Evolutionary conservation across 2,888 invertebrate genomes (phyloP).

Genomic region (Hypercompe scribonia): DNA sequence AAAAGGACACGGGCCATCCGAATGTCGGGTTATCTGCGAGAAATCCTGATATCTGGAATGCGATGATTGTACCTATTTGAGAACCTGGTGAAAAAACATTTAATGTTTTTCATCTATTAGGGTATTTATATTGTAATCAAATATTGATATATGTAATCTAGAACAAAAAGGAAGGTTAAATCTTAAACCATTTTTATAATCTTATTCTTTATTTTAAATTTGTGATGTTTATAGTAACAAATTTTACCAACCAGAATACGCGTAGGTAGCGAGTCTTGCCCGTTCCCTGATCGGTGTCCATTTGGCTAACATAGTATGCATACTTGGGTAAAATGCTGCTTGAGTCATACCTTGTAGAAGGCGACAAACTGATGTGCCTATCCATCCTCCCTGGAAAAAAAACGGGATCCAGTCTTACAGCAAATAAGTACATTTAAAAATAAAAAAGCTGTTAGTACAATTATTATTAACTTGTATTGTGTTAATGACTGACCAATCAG

Average conservation of each 20-base stretch:
- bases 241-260: constrained; percentile 74
- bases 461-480: no score
- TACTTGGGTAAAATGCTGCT: constrained; percentile 89
- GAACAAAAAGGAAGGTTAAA: not conserved
- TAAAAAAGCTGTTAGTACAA: no score
- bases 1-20: constrained; percentile 90
- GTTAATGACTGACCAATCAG: no score
- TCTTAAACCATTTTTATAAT: not conserved
- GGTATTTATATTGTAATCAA: not conserved
- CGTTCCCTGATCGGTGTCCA: constrained; percentile 90
- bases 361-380: constrained; percentile 88
- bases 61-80: constrained; percentile 90
- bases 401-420: not conserved
- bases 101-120: no score
- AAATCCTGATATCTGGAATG: constrained; percentile 88
- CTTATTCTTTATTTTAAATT: not conserved
- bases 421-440: not conserved
- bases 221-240: not conserved
- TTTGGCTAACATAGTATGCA: constrained; percentile 89
- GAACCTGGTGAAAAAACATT: constrained; percentile 76
- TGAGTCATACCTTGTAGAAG: constrained; percentile 91
- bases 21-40: constrained; percentile 83
- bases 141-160: not conserved
- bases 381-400: constrained; percentile 83
- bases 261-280: constrained; percentile 82